Evolutionary conservation across 2,888 invertebrate genomes (phyloP).

Genomic region (Habroteleia sp.): DNA sequence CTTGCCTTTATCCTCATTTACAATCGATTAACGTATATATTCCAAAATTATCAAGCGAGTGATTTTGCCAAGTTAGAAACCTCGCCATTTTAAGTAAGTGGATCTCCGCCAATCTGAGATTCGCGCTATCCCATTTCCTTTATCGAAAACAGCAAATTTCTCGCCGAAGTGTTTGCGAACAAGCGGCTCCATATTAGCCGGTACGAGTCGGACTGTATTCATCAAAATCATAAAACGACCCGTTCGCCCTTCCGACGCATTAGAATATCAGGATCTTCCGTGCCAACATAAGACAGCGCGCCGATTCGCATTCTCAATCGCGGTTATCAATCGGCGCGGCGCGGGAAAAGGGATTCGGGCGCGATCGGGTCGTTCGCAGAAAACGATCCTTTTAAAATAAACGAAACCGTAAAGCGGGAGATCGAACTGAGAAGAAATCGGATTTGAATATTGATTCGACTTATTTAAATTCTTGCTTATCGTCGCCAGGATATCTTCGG

Average conservation of each 20-base stretch:
- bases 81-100: too few species aligned
- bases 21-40: too few species aligned
- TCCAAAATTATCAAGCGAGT: too few species aligned
- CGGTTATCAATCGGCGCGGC: slow-evolving; percentile 62
- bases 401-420: slow-evolving; percentile 66
- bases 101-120: too few species aligned
- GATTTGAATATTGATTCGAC: slow-evolving; percentile 81
- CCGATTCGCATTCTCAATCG: slow-evolving; percentile 61
- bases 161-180: not conserved
- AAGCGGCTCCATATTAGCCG: slow-evolving; percentile 12
- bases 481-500: slow-evolving; percentile 76
- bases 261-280: slow-evolving; percentile 55
- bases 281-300: slow-evolving; percentile 42
- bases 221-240: slow-evolving; percentile 36
- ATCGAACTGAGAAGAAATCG: slow-evolving; percentile 65
- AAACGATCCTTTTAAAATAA: slow-evolving; percentile 66
- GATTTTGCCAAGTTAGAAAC: too few species aligned
- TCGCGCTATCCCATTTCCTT: not conserved
- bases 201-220: slow-evolving; percentile 17
- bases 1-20: too few species aligned
- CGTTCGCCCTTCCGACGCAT: slow-evolving; percentile 31
- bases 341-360: slow-evolving; percentile 54
- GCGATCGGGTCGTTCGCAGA: slow-evolving; percentile 63
- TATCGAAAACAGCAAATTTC: slow-evolving; percentile 5
- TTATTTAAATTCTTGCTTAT: slow-evolving; percentile 80